These are phyloP conservation scores for Pyxicephalus adspersus DNA, from an alignment of 2,113 vertebrate genomes.

Conservation along the genomic window DNA sequence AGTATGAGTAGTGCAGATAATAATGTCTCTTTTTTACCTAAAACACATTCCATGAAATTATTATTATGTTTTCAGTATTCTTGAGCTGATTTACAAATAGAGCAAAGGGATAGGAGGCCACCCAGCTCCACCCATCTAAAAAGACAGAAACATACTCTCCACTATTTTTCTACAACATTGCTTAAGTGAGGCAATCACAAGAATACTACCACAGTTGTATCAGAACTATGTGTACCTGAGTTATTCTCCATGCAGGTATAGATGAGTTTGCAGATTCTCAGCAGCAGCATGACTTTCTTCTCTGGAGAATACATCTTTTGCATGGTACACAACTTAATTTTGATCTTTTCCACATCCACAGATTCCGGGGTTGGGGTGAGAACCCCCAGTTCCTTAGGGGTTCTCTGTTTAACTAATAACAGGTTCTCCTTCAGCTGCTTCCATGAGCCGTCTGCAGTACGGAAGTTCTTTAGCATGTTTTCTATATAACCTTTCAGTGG, in stretches of 20 bases:
- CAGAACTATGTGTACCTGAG: slow-evolving; percentile 78
- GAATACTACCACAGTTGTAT: too few relatives aligned
- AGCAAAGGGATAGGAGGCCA: too few relatives aligned
- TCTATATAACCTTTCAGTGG: slow-evolving; percentile 86
- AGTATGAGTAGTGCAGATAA: too few relatives aligned
- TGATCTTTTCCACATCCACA: slow-evolving; percentile 90
- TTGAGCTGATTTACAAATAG: too few relatives aligned
- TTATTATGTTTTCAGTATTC: too few relatives aligned
- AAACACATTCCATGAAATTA: too few relatives aligned
- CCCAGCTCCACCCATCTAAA: too few relatives aligned
- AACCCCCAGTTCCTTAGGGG: slow-evolving; percentile 90
- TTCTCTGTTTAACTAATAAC: slow-evolving; percentile 83
- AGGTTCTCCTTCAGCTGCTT: slow-evolving; percentile 91
- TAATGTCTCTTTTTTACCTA: too few relatives aligned
- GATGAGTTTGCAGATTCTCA: slow-evolving; percentile 93
- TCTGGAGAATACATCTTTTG: slow-evolving; percentile 95
- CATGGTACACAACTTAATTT: slow-evolving; percentile 91
- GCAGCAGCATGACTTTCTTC: slow-evolving; percentile 91
- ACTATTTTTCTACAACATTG: too few relatives aligned
- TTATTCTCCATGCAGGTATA: slow-evolving; percentile 97
- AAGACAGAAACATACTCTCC: too few relatives aligned
- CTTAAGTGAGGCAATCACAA: too few relatives aligned
- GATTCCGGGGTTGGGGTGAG: slow-evolving; percentile 86
- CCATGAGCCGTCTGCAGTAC: slow-evolving; percentile 82
- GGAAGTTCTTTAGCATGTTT: slow-evolving; percentile 83